These are phyloP conservation scores for Myoxocephalus aenaeus DNA, from an alignment of 2,797 vertebrate genomes.

Conservation along the genomic window DNA sequence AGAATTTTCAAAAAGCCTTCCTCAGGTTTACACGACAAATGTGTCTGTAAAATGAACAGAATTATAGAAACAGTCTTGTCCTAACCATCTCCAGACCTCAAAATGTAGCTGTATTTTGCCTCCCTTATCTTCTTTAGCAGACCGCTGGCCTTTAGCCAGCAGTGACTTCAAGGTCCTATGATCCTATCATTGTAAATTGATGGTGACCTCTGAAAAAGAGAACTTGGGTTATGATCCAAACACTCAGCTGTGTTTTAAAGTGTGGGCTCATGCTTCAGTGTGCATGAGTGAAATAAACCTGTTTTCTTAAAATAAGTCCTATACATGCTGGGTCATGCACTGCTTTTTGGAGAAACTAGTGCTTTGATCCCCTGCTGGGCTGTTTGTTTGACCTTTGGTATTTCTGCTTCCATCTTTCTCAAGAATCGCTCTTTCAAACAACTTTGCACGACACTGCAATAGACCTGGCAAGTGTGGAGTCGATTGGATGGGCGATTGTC, in stretches of 20 bases:
- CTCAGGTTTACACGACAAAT: not conserved
- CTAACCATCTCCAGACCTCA: not conserved
- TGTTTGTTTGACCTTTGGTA: not conserved
- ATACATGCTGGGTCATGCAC: not conserved
- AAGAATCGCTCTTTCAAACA: not conserved
- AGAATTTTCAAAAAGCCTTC: not conserved
- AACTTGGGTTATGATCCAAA: not conserved
- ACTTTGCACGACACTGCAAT: not conserved
- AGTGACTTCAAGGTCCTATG: not conserved
- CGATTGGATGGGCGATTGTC: not conserved
- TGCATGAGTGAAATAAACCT: not conserved
- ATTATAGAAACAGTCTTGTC: not conserved
- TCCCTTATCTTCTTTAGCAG: conserved; percentile 28
- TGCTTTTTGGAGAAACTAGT: not conserved
- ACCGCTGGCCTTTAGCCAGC: not conserved
- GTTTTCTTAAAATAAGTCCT: not conserved
- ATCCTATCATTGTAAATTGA: not conserved
- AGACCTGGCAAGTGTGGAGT: not conserved
- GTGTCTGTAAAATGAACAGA: not conserved
- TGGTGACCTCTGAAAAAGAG: conserved; percentile 3
- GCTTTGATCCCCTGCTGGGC: not conserved
- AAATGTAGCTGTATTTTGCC: conserved; percentile 4
- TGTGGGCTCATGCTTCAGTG: not conserved
- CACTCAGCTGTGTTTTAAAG: not conserved
- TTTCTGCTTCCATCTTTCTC: not conserved